A percentile compares a stretch with the other conserved stretches of the same genome.
These are phyloP conservation scores for Loriculus beryllinus DNA, from an alignment of 2,797 vertebrate genomes.

Conservation along the genomic window DNA sequence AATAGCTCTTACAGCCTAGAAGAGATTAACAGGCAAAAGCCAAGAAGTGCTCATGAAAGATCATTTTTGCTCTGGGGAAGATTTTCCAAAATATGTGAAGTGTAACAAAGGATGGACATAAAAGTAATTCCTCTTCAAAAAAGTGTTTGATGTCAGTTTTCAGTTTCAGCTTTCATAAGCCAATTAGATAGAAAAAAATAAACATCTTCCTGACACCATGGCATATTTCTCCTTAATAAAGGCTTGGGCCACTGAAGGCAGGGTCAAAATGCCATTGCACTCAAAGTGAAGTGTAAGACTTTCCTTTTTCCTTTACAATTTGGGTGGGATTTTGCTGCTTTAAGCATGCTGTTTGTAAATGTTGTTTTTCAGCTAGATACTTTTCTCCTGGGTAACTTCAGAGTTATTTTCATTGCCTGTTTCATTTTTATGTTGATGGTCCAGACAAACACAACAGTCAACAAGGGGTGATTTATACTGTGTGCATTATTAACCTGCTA, in stretches of 20 bases:
- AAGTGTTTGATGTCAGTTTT: background rate
- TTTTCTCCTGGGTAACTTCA: background rate
- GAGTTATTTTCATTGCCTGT: background rate
- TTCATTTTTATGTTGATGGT: background rate
- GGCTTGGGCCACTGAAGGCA: background rate
- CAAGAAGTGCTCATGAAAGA: background rate
- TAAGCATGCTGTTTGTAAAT: background rate
- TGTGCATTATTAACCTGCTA: background rate
- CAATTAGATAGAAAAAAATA: background rate
- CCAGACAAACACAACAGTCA: background rate
- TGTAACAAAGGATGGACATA: background rate
- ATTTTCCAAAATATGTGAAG: background rate
- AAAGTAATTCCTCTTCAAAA: background rate
- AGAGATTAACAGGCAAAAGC: background rate
- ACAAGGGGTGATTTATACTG: background rate
- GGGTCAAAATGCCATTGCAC: background rate
- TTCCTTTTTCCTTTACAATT: background rate
- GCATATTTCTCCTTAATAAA: background rate
- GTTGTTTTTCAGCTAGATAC: background rate
- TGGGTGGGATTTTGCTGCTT: background rate
- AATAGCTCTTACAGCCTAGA: background rate
- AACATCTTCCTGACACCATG: background rate
- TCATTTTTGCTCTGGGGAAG: background rate
- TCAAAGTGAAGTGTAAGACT: background rate
- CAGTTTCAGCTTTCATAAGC: background rate